Conservation (phyloP, 1,140 invertebrate genomes). For the Cecropterus lyciades region DNA sequence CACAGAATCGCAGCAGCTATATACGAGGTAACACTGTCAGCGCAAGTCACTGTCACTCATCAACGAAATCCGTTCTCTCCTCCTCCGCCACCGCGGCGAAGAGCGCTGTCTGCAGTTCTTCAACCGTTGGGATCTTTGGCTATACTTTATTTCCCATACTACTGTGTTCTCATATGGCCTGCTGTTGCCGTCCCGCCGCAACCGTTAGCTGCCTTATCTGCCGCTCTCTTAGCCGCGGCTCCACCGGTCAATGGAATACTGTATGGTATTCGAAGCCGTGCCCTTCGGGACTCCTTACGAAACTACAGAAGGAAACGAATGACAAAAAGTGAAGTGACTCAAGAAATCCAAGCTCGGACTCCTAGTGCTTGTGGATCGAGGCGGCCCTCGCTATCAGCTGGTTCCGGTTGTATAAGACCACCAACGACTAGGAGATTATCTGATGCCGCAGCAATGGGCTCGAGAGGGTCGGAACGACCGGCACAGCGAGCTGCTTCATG, state of each 20-base stretch:
- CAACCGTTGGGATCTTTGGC: slow-evolving; percentile 89
- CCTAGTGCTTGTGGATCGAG: slow-evolving; percentile 90
- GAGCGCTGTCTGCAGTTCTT: slow-evolving; percentile 88
- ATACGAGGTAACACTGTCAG: slow-evolving; percentile 92
- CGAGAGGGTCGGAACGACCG: slow-evolving; percentile 67
- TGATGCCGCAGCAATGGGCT: slow-evolving; percentile 86
- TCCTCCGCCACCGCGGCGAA: slow-evolving; percentile 85
- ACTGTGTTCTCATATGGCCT: slow-evolving; percentile 89
- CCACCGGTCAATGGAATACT: slow-evolving; percentile 90
- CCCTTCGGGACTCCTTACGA: slow-evolving; percentile 88
- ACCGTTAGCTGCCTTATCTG: slow-evolving; percentile 85
- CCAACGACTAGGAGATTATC: slow-evolving; percentile 87
- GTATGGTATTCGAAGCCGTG: slow-evolving; percentile 91
- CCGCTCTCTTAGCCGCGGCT: slow-evolving; percentile 87
- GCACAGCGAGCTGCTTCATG: slow-evolving; percentile 78
- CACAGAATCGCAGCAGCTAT: slow-evolving; percentile 93
- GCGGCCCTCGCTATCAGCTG: slow-evolving; percentile 88
- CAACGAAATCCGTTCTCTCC: slow-evolving; percentile 90
- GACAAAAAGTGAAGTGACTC: slow-evolving; percentile 90
- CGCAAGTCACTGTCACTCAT: slow-evolving; percentile 93
- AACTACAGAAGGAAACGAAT: slow-evolving; percentile 93
- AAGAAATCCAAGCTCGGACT: slow-evolving; percentile 91
- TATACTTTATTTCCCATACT: slow-evolving; percentile 90
- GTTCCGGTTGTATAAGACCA: slow-evolving; percentile 86
- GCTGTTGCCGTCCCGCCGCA: slow-evolving; percentile 80